Evolutionary conservation across 2,113 vertebrate genomes (phyloP).

Genomic region (Apodemus sylvaticus): DNA sequence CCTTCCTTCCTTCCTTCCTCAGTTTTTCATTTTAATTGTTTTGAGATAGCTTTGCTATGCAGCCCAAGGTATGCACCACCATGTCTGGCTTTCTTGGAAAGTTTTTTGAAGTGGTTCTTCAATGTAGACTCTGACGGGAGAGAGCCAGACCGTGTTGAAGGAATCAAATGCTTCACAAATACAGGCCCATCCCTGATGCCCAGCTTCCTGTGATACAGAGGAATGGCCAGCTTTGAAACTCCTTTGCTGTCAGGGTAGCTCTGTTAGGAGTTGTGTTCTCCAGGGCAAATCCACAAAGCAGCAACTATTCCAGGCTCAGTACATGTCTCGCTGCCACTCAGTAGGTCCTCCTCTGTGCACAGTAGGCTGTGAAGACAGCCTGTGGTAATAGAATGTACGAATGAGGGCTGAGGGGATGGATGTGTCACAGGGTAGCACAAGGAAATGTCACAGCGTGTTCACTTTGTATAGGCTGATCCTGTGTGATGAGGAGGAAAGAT

Average conservation of each 20-base stretch:
- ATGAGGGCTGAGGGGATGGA: neutral
- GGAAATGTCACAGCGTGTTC: neutral
- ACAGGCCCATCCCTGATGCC: neutral
- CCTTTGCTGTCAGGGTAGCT: neutral
- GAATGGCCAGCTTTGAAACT: neutral
- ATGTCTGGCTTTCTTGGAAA: neutral
- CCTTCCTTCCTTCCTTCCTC: neutral
- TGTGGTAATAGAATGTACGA: neutral
- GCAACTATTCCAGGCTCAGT: accelerated
- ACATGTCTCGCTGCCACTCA: neutral
- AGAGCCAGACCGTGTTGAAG: neutral
- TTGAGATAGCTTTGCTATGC: neutral
- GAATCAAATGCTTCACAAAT: neutral
- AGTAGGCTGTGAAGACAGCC: neutral
- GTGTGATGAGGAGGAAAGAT: neutral
- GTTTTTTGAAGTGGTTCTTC: neutral
- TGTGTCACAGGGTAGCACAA: accelerated
- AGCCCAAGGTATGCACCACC: neutral
- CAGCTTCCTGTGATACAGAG: neutral
- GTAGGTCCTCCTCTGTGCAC: neutral
- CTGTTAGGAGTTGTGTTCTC: neutral
- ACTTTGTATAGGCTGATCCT: accelerated
- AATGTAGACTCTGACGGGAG: neutral
- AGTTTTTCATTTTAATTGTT: neutral
- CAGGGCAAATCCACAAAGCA: accelerated